Base-by-base conservation (phyloP, 2,888 invertebrate genomes). In the Apeira syringaria region DNA sequence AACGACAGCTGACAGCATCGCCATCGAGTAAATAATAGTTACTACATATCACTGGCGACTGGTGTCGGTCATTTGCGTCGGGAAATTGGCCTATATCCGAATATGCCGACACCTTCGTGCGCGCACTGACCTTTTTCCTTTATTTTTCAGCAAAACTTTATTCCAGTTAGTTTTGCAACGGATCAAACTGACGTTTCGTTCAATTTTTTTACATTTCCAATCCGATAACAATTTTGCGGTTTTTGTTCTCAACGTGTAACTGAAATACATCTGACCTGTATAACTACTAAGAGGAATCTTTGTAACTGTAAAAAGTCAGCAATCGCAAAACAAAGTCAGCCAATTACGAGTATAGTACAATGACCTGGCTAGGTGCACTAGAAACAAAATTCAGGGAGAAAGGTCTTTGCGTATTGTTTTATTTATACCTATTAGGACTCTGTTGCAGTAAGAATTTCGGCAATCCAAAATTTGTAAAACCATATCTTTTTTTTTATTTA, bases 81-180 rank as follows among this genome's bases (percentile, higher is more conserved):
- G 88, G 88, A 88, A 88, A 89, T 88, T 86, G 83, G 62, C 67
- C 77, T 55, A 86, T 85, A 86, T 89, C 88, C 88, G 88, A 77
- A 76, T 69, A 59, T 57, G 58, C 40, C 66, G 82, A 85, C 83
- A 80, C 75, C 64, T 69, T 62, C 54, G 39, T n/a, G n/a, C 43
- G 56, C 26, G 8, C 26, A 32, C 64, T 60, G 64, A 20, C 24
- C 65, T 64, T 33, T 44, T 42, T 25, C 26, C 64, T 66, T 63
- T 75, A n/a, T 71, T 71, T 64, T 68, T 64, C 59, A 59, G 63
- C 67, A 58, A 69, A 58, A 54, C 40, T 12, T 34, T 50, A 49
- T 20, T 20, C 20, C 15, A 15, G 15, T 54, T 59, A 57, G 55
- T 47, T 39, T 40, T 45, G 56, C 41, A 56, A 34, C 41, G 30